Base-by-base conservation (phyloP, 2,888 invertebrate genomes). In the Drosophila bunnanda region DNA sequence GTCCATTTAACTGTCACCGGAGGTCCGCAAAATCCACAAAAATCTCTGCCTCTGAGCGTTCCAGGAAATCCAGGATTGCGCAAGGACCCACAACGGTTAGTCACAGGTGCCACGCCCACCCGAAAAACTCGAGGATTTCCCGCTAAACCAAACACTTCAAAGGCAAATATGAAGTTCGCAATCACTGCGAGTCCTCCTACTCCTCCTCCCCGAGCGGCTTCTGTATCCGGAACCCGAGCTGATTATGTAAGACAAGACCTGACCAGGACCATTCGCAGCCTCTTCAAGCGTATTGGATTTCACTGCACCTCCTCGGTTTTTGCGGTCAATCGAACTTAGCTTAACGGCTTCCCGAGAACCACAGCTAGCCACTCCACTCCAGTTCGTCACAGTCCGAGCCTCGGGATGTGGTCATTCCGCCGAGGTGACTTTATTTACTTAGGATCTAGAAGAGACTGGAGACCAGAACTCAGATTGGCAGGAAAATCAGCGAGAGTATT, bases 271-370 rank as follows among this genome's bases (percentile, higher is more conserved):
- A 75, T 62, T 87, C 75, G 82, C 82, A 78, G 77, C 28, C 76
- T 75, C 81, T 76, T 77, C 78, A 87, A 81, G 77, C 39, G 61
- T 84, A 89, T 86, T 77, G 82, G 59, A 69, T 86, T 86, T 79
- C 81, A 84, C 68, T 76, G 75, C 46, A 22, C 32, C 15, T 52
- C 50, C 34, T 22, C 10, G 50, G 32, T 34, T 20, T 10, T 22
- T 52, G 85, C 75, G 85, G 85, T 85, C 88, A 89, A 86, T 74
- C 76, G 73, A 81, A 77, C 87, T 86, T 86, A 81, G 69, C 78
- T 86, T 89, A 86, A 89, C 85, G 85, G 89, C 66, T 39, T 46
- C 54, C 28, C 32, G 15, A 52, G 73, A 58, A 59, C 46, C 28
- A 46, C 50, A 34, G 50, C 50, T 52, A 52, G 50, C 34, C 22